Evolutionary conservation across 2,113 vertebrate genomes (phyloP), one percentile per base, ranked within the genome.

Genomic region (Ctenodactylus gundi): DNA sequence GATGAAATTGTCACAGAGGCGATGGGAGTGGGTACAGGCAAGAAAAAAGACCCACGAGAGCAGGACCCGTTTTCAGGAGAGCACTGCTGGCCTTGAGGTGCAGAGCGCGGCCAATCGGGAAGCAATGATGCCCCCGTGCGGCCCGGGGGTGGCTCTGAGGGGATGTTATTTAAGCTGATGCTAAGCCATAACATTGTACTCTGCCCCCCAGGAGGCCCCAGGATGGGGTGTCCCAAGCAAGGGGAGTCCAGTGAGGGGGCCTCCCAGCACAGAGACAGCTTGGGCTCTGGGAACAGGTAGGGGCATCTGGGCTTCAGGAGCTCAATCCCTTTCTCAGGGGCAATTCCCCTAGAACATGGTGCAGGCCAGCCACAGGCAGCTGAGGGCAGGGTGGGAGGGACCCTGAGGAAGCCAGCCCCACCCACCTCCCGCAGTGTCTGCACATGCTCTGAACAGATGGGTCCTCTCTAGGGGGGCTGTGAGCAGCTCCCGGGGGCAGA

Each of bases 381-480:
- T 0, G 5, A 13, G 36, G 67, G n/a, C n/a, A n/a, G n/a, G n/a
- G n/a, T 21, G n/a, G 21, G 11, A 39, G n/a, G n/a, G n/a, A n/a
- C n/a, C n/a, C 15, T 6, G 23, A 75, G 34, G 20, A 49, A 49
- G 49, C 34, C 6, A 0, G 78, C 31, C 29, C 11, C 31, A 9
- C 41, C 25, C 10, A 31, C 27, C 7, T 57, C n/a, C n/a, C 8
- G 18, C 18, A 36, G 39, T 17, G 4, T 49, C 57, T 3, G 8
- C 41, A 27, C 41, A 15, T 29, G 20, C n/a, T 0, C 21, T 34
- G 0, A 12, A 11, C 25, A 27, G 27, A 13, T 3, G 1, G 2
- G 1, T 9, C 46, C 67, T 18, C 23, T 23, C 14, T n/a, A 34
- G n/a, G 14, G 23, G 10, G 21, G 65, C 77, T 46, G 41, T 12